Evolutionary conservation across 2,113 vertebrate species (phyloP).

Genomic region (Nothoprocta pentlandii): DNA sequence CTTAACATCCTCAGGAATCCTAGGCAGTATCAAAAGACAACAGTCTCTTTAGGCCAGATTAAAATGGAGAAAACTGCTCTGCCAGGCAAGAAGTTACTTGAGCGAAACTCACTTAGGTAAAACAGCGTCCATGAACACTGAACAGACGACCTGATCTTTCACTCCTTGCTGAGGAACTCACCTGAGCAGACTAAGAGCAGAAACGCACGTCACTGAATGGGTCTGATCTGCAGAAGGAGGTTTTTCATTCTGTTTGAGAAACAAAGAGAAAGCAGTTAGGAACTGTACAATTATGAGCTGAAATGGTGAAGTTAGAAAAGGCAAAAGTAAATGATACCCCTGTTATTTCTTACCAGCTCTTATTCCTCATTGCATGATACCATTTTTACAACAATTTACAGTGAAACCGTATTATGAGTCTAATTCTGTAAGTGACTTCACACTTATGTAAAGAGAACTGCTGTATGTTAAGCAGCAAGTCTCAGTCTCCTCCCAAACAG

Average conservation of each 20-base stretch:
- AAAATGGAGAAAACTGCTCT: background rate
- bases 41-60: rapidly evolving
- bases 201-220: background rate
- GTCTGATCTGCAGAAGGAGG: background rate
- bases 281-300: background rate
- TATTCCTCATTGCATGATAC: slow-evolving; percentile 1
- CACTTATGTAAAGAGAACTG: slow-evolving; percentile 22
- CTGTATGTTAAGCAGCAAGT: background rate
- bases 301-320: slow-evolving; percentile 2
- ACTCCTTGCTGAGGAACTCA: background rate
- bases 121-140: background rate
- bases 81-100: background rate
- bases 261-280: background rate
- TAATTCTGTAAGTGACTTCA: slow-evolving; percentile 42
- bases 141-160: background rate
- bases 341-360: background rate
- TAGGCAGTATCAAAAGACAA: background rate
- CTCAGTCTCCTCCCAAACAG: slow-evolving; percentile 3
- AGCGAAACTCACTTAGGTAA: background rate
- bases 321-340: background rate
- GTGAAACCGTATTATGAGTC: background rate
- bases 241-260: background rate
- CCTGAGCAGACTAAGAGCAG: background rate
- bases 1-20: background rate
- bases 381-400: slow-evolving; percentile 12